These are phyloP conservation scores for Leptogaster cylindrica DNA, from an alignment of 2,888 invertebrate genomes.

Conservation along the genomic window DNA sequence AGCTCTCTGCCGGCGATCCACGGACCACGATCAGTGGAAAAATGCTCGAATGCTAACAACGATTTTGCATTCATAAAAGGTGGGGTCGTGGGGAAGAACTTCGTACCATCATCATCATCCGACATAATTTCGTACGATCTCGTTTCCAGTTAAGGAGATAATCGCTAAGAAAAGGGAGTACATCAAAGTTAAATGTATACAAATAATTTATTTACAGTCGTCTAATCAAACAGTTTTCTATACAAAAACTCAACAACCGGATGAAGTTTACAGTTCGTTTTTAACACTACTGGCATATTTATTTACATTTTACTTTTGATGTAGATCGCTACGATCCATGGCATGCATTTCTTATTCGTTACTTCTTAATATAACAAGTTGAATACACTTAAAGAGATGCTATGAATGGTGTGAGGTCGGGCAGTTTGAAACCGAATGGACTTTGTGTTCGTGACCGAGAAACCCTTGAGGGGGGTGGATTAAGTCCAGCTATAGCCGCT, in stretches of 20 bases:
- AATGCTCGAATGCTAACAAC: too few species aligned
- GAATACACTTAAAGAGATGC: constrained; percentile 50
- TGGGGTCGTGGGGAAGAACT: too few species aligned
- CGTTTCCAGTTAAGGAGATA: too few species aligned
- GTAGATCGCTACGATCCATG: constrained; percentile 35
- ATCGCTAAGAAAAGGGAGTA: neutral
- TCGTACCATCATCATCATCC: too few species aligned
- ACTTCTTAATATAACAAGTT: constrained; percentile 4
- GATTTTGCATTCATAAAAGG: too few species aligned
- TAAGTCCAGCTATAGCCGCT: constrained; percentile 54
- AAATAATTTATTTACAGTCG: constrained; percentile 5
- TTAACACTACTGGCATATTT: constrained; percentile 5
- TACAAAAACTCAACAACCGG: constrained; percentile 16
- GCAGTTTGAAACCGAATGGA: constrained; percentile 73
- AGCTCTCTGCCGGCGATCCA: too few species aligned
- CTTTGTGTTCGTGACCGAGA: constrained; percentile 63
- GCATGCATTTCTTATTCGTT: constrained; percentile 13
- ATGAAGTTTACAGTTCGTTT: neutral
- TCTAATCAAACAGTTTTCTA: neutral
- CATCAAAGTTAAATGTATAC: neutral
- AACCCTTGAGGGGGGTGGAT: constrained; percentile 57
- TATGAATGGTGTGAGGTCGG: constrained; percentile 76
- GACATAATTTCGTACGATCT: too few species aligned
- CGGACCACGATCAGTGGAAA: too few species aligned
- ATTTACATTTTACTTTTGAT: constrained; percentile 10